Conservation (phyloP, 2,888 invertebrate species). For the Pristionchus mayeri region DNA sequence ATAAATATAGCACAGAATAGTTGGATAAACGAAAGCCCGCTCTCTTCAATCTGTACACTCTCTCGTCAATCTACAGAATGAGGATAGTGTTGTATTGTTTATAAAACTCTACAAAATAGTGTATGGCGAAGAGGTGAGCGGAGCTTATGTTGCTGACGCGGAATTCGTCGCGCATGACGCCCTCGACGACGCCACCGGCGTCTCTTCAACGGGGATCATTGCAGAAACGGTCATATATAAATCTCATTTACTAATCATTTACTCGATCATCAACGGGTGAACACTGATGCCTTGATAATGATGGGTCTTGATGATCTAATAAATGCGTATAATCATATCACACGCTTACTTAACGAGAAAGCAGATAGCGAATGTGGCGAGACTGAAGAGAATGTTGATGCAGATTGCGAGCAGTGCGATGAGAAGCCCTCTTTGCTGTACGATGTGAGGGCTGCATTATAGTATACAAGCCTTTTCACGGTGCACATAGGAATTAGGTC, state of each 20-base stretch:
- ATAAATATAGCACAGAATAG: no score
- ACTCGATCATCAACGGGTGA: no score
- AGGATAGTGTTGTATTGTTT: no score
- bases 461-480: neutral
- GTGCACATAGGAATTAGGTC: neutral
- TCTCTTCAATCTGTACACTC: no score
- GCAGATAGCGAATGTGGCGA: neutral
- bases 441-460: neutral
- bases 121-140: neutral
- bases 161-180: neutral
- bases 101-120: neutral
- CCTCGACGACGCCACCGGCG: neutral
- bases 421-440: neutral
- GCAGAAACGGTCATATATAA: no score
- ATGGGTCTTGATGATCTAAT: neutral
- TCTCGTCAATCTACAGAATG: no score
- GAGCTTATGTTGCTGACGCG: neutral
- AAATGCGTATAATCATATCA: neutral
- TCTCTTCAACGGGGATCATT: neutral
- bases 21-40: no score
- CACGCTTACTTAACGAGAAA: neutral
- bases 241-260: no score
- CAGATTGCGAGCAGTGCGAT: neutral
- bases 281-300: neutral
- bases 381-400: neutral